Evolutionary conservation across 2,113 vertebrate species (phyloP), one percentile per base, ranked within the genome.

Genomic region (Agelaius phoeniceus): DNA sequence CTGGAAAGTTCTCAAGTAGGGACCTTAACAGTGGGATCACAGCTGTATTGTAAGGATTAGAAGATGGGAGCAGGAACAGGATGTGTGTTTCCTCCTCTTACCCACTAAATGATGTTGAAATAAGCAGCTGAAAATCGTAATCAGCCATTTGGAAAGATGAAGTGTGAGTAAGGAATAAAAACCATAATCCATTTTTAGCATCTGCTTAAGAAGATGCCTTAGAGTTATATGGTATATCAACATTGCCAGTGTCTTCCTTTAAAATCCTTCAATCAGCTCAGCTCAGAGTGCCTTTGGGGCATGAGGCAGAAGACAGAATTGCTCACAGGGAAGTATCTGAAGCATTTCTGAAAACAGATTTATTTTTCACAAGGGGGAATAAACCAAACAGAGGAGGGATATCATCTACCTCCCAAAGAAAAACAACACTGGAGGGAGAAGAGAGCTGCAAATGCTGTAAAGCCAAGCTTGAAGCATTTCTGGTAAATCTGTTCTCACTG

Each of bases 181-280:
- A 18, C 76, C n/a, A 68, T 95, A 96, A 96, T 96, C 93, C 90
- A 78, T 90, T 88, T 95, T 86, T 54, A 91, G 69, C 81, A 66
- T 73, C 55, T 84, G 51, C 65, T 88, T 93, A 93, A 89, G 72
- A 90, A 94, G 57, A 51, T 84, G 85, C 87, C 90, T 94, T n/a
- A 77, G 87, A 94, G 84, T 96, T 96, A 86, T 10, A 55, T 7
- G 35, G 37, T 76, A 4, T 44, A 94, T 88, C 92, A 86, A 61
- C 57, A 87, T 61, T 88, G 72, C 85, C 85, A 92, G 44, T 57
- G 61, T 71, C 57, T 78, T 74, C 35, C 68, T 92, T 52, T 59
- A 96, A 95, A 96, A 96, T 96, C 85, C 93, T 84, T 85, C 91
- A 97, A 96, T 95, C 92, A 63, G 82, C 95, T 95, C 93, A 93